These are phyloP conservation scores for Watsonalla cultraria DNA, from an alignment of 2,888 invertebrate species.

Conservation along the genomic window DNA sequence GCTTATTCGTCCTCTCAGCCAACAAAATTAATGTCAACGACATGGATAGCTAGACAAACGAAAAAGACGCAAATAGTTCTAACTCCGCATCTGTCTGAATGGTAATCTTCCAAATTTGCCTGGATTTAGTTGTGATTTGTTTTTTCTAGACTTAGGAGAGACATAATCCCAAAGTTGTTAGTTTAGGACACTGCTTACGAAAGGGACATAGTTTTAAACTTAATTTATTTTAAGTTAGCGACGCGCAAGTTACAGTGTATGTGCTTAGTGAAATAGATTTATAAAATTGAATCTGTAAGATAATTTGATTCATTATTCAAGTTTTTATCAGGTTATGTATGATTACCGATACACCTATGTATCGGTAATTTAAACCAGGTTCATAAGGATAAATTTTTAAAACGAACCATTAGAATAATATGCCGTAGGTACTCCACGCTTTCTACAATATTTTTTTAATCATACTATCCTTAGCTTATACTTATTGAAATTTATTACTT, in stretches of 20 bases:
- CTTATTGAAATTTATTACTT: no score
- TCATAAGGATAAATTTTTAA: no score
- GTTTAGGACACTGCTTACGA: constrained; percentile 24
- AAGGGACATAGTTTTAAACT: background rate
- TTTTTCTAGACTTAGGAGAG: constrained; percentile 16
- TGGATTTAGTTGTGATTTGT: constrained; percentile 25
- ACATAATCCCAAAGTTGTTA: constrained; percentile 24
- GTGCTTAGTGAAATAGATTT: background rate
- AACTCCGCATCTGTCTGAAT: constrained; percentile 8
- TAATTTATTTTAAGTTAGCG: background rate
- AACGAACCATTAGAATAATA: no score
- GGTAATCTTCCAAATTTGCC: constrained; percentile 6
- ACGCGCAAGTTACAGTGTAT: background rate
- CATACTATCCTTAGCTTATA: no score
- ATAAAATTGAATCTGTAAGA: no score
- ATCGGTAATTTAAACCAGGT: no score
- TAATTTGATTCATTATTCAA: no score
- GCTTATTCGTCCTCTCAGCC: no score
- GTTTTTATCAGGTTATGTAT: no score
- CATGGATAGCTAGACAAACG: background rate
- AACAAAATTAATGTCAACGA: background rate
- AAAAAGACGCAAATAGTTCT: background rate
- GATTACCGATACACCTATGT: no score
- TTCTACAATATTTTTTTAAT: no score
- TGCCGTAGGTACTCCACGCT: no score